Percentiles rank a stretch among this genome's conserved stretches.
Evolutionary conservation across 1,140 invertebrate genomes (phyloP).

Genomic region (Microplitis mediator): DNA sequence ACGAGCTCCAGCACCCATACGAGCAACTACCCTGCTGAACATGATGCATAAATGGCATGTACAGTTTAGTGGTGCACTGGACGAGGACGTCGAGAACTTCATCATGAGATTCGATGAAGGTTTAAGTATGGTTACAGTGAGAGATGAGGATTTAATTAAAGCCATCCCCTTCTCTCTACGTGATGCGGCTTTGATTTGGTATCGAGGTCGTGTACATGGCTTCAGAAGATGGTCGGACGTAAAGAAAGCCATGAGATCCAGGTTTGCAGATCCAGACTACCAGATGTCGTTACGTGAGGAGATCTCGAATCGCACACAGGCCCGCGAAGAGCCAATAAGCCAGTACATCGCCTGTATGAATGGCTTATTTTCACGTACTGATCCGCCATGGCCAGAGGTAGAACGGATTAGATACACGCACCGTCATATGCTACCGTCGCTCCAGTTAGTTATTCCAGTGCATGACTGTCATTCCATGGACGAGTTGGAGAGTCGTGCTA

Average conservation of each 20-base stretch:
- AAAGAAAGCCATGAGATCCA: not conserved
- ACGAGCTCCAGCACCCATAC: not conserved
- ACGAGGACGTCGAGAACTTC: too few species aligned
- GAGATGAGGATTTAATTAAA: not conserved
- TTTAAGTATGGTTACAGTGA: not conserved
- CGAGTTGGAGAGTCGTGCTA: too few species aligned
- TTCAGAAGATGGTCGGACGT: not conserved
- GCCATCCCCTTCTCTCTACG: not conserved
- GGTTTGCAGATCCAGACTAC: too few species aligned
- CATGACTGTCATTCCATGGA: not conserved
- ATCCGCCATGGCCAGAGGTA: not conserved
- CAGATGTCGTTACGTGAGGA: too few species aligned
- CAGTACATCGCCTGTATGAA: too few species aligned
- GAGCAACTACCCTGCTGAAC: too few species aligned
- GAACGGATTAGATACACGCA: not conserved
- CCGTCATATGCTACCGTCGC: not conserved
- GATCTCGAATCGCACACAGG: not conserved
- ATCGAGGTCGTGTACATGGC: not conserved
- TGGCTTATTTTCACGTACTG: not conserved
- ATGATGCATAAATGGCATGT: too few species aligned
- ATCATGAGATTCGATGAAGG: too few species aligned
- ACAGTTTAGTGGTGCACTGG: too few species aligned
- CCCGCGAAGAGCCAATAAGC: too few species aligned
- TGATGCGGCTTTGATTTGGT: not conserved
- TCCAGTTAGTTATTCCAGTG: not conserved